phyloP scores from a whole-genome alignment of 2,888 invertebrate genomes.

The Cephonodes hylas region DNA sequence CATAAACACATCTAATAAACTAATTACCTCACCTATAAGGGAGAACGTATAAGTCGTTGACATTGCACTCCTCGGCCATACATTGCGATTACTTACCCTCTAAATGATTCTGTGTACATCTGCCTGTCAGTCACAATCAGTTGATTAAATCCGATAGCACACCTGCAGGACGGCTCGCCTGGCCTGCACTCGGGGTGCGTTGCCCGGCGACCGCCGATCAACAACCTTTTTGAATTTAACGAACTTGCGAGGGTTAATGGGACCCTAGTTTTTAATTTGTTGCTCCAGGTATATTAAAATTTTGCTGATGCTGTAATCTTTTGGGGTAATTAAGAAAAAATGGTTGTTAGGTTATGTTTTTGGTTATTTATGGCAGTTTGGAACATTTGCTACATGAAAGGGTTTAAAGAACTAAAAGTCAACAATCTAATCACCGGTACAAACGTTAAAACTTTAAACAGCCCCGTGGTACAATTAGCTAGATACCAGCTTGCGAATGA shows the following conservation, averaged over 20 bases:
- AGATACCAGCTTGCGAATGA: no score
- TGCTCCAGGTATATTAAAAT: background rate
- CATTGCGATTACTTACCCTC: background rate
- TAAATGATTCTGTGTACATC: constrained; percentile 1
- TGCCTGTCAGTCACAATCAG: constrained; percentile 64
- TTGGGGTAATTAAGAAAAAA: no score
- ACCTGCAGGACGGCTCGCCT: constrained; percentile 57
- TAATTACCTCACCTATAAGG: no score
- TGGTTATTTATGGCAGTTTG: no score
- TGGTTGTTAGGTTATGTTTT: no score
- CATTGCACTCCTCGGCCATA: background rate
- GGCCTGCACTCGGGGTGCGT: constrained; percentile 43
- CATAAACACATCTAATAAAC: no score
- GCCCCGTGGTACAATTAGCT: no score
- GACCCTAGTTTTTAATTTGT: background rate
- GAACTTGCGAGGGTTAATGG: constrained; percentile 23
- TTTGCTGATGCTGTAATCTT: no score
- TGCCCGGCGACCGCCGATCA: constrained; percentile 51
- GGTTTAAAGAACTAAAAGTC: no score
- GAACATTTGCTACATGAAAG: no score
- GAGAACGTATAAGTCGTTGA: background rate
- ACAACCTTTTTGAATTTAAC: constrained; percentile 64
- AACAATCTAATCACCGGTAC: no score
- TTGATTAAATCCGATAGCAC: constrained; percentile 74
- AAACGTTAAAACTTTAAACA: no score